Base-by-base conservation (phyloP, 2,113 vertebrate species). In the Larimichthys polyactis region DNA sequence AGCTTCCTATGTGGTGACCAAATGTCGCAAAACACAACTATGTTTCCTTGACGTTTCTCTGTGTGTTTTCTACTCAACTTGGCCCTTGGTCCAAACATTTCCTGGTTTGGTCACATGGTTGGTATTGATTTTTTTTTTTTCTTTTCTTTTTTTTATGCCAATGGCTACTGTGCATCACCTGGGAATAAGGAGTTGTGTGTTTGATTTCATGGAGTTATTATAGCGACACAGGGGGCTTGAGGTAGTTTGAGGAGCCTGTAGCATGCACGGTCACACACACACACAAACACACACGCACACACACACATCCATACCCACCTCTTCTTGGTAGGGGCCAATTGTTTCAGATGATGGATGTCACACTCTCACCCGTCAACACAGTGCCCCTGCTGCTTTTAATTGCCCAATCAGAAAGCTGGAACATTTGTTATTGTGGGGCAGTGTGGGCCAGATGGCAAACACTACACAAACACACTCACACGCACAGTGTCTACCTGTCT, bases 311-410 rank as follows among this genome's bases (percentile, higher is more conserved):
- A 66, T 40, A 65, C 46, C 11, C 83, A 78, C 40, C 55, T 85
- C 70, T 76, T 71, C 79, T 83, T 89, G 78, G 89, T 90, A 78
- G 84, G 85, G 81, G 78, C 89, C 81, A 80, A 92, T 92, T 93
- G 90, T 90, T 94, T 94, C 88, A 84, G 84, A 93, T 92, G 91
- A 94, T 94, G 89, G 91, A 94, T 94, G 92, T 91, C 84, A 93
- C 93, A 93, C 89, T 91, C 86, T 91, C 89, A 89, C 87, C 87
- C 87, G 89, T 93, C 91, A 91, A 87, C 90, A 87, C 85, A 77
- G 81, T 85, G 72, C 92, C 90, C 93, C 92, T 92, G 92, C 93
- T 93, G 93, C 82, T 93, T 94, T 94, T 94, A 94, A 94, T 93
- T 94, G 92, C 91, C 91, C 91, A 91, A 93, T 94, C 91, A 93